Conservation (phyloP, 2,888 invertebrate genomes). For the Penaeus monodon region DNA sequence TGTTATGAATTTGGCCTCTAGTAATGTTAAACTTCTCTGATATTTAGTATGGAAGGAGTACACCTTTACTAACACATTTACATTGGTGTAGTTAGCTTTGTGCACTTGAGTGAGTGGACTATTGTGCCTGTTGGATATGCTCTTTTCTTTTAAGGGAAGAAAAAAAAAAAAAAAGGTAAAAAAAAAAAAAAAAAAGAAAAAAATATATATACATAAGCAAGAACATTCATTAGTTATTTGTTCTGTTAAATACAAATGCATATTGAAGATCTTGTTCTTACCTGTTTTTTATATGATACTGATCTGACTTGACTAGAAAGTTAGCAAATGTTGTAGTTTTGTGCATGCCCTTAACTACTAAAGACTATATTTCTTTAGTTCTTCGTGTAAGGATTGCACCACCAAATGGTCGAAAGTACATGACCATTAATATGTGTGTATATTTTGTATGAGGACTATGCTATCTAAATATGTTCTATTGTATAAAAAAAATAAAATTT, state of each 20-base stretch:
- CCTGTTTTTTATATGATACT: constrained; percentile 24
- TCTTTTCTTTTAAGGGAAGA: not conserved
- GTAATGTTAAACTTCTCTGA: constrained; percentile 20
- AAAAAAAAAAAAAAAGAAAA: too few relatives aligned
- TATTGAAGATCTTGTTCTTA: constrained; percentile 11
- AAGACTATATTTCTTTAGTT: constrained; percentile 39
- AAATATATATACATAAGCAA: too few relatives aligned
- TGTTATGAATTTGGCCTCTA: constrained; percentile 26
- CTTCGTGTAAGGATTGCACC: constrained; percentile 29
- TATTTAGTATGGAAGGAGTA: constrained; percentile 27
- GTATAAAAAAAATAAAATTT: constrained; percentile 44
- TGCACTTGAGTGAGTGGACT: constrained; percentile 19
- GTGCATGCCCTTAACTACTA: constrained; percentile 40
- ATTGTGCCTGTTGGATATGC: constrained; percentile 26
- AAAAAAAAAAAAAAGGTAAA: too few relatives aligned
- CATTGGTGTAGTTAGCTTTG: constrained; percentile 27
- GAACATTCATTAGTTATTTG: not conserved
- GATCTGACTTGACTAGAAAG: constrained; percentile 30
- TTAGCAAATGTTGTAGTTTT: constrained; percentile 22
- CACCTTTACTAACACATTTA: constrained; percentile 22
- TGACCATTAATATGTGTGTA: constrained; percentile 30
- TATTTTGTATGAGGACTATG: constrained; percentile 46
- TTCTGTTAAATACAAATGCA: constrained; percentile 11
- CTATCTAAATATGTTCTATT: constrained; percentile 40
- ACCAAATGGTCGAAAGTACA: constrained; percentile 9